A percentile compares a stretch with the other conserved stretches of the same genome.
These are phyloP conservation scores for Macaria liturata DNA, from an alignment of 2,888 invertebrate species.

Conservation along the genomic window DNA sequence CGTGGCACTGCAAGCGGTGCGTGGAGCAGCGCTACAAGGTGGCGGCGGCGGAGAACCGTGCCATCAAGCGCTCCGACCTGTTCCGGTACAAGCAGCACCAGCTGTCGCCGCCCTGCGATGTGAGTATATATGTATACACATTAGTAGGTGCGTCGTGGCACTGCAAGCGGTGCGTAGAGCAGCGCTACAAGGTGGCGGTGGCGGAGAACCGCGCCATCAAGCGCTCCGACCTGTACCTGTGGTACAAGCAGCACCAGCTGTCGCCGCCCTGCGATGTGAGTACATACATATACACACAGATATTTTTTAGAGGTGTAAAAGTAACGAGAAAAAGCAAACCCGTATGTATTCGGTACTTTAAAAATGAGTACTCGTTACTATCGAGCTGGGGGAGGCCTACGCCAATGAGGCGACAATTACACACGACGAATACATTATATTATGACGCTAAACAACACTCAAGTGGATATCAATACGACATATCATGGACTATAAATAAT, in stretches of 20 bases:
- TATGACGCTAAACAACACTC: too few relatives aligned
- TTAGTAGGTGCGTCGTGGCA: constrained; percentile 86
- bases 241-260: constrained; percentile 77
- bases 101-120: constrained; percentile 75
- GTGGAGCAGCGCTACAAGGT: constrained; percentile 84
- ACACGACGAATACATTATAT: too few relatives aligned
- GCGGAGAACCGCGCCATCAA: constrained; percentile 85
- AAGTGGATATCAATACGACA: too few relatives aligned
- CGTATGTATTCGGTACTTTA: too few relatives aligned
- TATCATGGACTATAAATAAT: too few relatives aligned
- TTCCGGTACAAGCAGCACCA: constrained; percentile 81
- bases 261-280: constrained; percentile 75
- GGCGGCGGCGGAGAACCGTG: constrained; percentile 84
- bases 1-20: constrained; percentile 89
- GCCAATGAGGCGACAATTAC: too few relatives aligned
- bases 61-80: constrained; percentile 85
- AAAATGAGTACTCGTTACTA: too few relatives aligned
- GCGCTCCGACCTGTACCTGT: constrained; percentile 83
- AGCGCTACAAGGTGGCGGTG: constrained; percentile 80
- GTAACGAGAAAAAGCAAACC: too few relatives aligned
- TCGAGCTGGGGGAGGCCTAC: too few relatives aligned
- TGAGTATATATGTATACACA: too few relatives aligned
- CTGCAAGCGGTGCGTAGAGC: constrained; percentile 87
- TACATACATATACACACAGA: too few relatives aligned
- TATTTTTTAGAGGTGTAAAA: too few relatives aligned